Evolutionary conservation across 2,797 vertebrate genomes (phyloP).

Genomic region (Tapirus indicus): DNA sequence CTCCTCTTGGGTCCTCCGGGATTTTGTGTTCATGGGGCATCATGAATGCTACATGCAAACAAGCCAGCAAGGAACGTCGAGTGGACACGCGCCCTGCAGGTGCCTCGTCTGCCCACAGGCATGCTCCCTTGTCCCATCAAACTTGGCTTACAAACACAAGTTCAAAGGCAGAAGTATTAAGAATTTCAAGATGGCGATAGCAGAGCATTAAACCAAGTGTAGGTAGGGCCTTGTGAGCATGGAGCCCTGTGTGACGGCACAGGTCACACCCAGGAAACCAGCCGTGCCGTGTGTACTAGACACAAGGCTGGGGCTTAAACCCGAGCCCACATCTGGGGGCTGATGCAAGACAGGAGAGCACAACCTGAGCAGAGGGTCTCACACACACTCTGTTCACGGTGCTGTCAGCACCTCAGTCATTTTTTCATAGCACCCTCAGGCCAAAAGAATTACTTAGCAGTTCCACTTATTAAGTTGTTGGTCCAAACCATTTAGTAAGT

Average conservation of each 20-base stretch:
- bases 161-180: neutral
- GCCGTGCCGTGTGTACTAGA: neutral
- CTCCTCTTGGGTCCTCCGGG: neutral
- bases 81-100: accelerated
- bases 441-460: neutral
- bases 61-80: accelerated
- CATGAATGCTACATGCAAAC: accelerated
- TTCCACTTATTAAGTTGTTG: neutral
- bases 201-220: neutral
- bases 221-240: neutral
- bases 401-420: neutral
- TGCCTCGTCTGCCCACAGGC: neutral
- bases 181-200: neutral
- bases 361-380: accelerated
- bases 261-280: neutral
- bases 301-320: neutral
- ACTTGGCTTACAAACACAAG: neutral
- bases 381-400: accelerated
- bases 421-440: neutral
- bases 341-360: too few species aligned
- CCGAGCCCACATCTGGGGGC: neutral
- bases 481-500: neutral
- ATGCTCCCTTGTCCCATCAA: accelerated
- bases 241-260: neutral
- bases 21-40: accelerated